Percentiles rank a stretch among this genome's conserved stretches.
phyloP scores from a whole-genome alignment of 2,888 invertebrate genomes.

The Platerodrilus igneus region DNA sequence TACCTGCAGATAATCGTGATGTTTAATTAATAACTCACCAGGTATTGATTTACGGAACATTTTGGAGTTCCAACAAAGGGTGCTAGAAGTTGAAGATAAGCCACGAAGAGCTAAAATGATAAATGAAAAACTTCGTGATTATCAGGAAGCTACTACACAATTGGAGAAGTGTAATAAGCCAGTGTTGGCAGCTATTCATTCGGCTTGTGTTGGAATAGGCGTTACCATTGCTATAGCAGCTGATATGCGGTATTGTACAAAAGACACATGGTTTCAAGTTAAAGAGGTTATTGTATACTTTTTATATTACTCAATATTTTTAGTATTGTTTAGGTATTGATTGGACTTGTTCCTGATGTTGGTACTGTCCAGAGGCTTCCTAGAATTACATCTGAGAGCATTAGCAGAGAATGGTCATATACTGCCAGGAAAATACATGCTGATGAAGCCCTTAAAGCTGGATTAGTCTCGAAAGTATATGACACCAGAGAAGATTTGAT shows the following conservation, averaged over 20 bases:
- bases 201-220: conserved; percentile 87
- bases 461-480: conserved; percentile 74
- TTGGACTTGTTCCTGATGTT: conserved; percentile 93
- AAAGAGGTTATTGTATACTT: conserved; percentile 63
- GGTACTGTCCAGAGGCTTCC: conserved; percentile 91
- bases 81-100: conserved; percentile 67
- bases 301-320: neutral
- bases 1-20: no score
- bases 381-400: conserved; percentile 80
- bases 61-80: no score
- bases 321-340: conserved; percentile 49
- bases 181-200: conserved; percentile 82
- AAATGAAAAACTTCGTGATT: conserved; percentile 57
- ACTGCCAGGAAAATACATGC: conserved; percentile 80
- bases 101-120: conserved; percentile 71
- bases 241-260: conserved; percentile 83
- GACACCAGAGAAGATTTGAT: conserved; percentile 70
- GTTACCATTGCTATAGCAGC: conserved; percentile 75
- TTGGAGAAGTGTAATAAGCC: conserved; percentile 89
- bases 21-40: no score
- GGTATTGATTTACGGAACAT: no score
- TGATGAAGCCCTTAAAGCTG: conserved; percentile 73
- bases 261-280: conserved; percentile 87
- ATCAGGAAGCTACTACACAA: conserved; percentile 74
- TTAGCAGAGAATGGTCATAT: conserved; percentile 80